phyloP scores from a whole-genome alignment of 2,888 invertebrate genomes.

The Cordilura impudica region DNA sequence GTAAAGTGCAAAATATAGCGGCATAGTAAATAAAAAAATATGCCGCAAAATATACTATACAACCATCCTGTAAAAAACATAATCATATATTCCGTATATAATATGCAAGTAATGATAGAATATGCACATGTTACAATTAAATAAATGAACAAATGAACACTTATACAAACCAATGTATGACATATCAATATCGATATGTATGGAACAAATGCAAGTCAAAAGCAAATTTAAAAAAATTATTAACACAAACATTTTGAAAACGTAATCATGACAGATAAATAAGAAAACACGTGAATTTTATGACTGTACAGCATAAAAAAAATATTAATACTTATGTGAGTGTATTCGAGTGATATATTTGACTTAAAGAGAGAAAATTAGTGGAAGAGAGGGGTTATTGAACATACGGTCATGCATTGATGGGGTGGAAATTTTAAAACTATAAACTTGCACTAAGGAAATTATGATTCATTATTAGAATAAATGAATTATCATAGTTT shows the following conservation, averaged over 20 bases:
- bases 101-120: not conserved
- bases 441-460: not conserved
- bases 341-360: not conserved
- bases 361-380: not conserved
- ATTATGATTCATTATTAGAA: constrained; percentile 1
- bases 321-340: not conserved
- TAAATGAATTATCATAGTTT: not conserved
- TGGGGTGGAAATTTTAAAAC: not conserved
- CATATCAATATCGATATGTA: constrained; percentile 1
- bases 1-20: not conserved
- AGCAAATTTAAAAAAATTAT: constrained; percentile 2
- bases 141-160: constrained; percentile 12
- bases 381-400: not conserved
- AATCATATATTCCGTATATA: not conserved
- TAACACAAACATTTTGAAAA: not conserved
- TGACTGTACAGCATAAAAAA: constrained; percentile 17
- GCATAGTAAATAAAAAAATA: constrained; percentile 23
- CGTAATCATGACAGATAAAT: constrained; percentile 25
- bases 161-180: not conserved
- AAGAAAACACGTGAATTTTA: constrained; percentile 54
- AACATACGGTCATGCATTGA: not conserved
- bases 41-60: constrained; percentile 61
- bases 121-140: constrained; percentile 28
- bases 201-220: not conserved
- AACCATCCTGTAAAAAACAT: not conserved